A percentile compares a stretch with the other conserved stretches of the same genome.
These are phyloP conservation scores for Heloderma charlesbogerti DNA, from an alignment of 2,113 vertebrate genomes.

Conservation along the genomic window DNA sequence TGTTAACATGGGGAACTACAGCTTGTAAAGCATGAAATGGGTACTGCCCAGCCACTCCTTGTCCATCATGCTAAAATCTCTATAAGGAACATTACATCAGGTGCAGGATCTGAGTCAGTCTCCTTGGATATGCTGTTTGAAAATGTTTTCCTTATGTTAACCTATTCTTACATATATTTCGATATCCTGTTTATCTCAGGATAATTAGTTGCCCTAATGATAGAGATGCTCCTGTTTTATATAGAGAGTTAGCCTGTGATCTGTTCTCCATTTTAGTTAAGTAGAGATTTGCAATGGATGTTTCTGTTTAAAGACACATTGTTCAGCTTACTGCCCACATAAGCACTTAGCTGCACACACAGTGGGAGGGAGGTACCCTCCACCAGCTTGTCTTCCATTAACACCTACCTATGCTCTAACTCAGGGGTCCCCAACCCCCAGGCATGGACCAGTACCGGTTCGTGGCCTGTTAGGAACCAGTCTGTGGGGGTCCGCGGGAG, in stretches of 20 bases:
- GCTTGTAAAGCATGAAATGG: slow-evolving; percentile 20
- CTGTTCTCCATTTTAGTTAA: too few relatives aligned
- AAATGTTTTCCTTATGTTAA: not conserved
- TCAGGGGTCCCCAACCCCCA: too few relatives aligned
- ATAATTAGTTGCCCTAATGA: not conserved
- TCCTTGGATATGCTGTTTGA: not conserved
- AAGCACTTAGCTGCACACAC: too few relatives aligned
- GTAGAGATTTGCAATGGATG: too few relatives aligned
- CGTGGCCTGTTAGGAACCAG: too few relatives aligned
- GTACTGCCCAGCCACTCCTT: not conserved
- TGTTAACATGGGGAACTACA: slow-evolving; percentile 35
- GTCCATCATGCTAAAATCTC: not conserved
- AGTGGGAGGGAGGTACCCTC: too few relatives aligned
- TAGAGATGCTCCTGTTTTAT: not conserved
- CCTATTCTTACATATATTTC: not conserved
- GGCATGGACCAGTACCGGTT: too few relatives aligned
- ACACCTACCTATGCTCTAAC: too few relatives aligned
- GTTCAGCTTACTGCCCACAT: too few relatives aligned
- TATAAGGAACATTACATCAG: slow-evolving; percentile 5
- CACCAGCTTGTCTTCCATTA: too few relatives aligned
- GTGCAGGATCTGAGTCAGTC: not conserved
- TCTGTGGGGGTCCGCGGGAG: too few relatives aligned
- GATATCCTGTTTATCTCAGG: not conserved
- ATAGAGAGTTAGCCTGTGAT: not conserved
- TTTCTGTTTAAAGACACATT: too few relatives aligned